Base-by-base conservation (phyloP, 2,888 invertebrate genomes). In the Troides oblongomaculatus region DNA sequence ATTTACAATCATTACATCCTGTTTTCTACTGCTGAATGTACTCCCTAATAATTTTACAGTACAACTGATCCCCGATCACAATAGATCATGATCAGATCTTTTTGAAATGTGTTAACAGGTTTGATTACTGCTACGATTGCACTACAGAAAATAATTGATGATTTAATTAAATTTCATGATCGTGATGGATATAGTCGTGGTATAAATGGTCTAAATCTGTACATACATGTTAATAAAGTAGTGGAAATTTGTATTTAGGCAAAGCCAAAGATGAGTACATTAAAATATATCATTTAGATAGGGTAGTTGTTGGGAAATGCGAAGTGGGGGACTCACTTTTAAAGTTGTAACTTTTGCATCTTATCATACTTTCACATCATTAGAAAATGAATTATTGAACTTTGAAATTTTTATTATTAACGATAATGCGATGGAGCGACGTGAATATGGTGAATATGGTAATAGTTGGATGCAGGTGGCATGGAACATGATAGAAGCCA, bases 221-320 rank as follows among this genome's bases (percentile, higher is more conserved):
- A 80, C 65, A 76, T 80, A 76, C 62, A 74, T 79, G 74, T 71
- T 72, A 68, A 68, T 69, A 74, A 71, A 60, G 68, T 76, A 74
- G 77, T 77, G 73, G 77, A 75, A 71, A 72, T 73, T 74, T 74
- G 70, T 75, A 79, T 75, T 72, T 84, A 85, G 88, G 86, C 84
- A 75, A 86, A 83, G 86, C 85, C 85, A 86, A 86, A 84, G 82
- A 82, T 83, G 85, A 85, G 84, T 85, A 84, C 85, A 69, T 72
- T 79, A 71, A 73, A 62, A 46, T 70, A 69, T 30, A 74, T 74
- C 63, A 72, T 58, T 46, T 70, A 70, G 63, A 62, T 66, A 67
- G 71, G 64, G 30, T 12, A 2, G 53, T 70, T 66, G 71, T 58
- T 62, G 50, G 68, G 64, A 59, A 64, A 67, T 70, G 70, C 57